Evolutionary conservation across 2,797 vertebrate genomes (phyloP).

Genomic region (Gambelia wislizenii): DNA sequence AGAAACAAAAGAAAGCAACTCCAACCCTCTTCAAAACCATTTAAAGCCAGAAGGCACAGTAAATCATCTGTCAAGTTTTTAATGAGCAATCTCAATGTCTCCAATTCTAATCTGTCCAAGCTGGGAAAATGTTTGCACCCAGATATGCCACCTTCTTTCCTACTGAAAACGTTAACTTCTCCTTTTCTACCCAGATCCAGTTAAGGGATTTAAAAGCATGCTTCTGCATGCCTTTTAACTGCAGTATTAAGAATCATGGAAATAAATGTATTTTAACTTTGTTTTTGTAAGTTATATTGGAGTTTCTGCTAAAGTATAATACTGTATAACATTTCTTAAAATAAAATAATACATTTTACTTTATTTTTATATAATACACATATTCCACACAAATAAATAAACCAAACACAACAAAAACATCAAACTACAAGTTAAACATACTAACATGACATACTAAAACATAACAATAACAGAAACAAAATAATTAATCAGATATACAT

Average conservation of each 20-base stretch:
- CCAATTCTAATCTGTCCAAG: background rate
- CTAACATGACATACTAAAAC: too few relatives aligned
- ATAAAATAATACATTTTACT: background rate
- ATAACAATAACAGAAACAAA: too few relatives aligned
- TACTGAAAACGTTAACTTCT: background rate
- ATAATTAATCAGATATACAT: too few relatives aligned
- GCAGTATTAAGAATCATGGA: background rate
- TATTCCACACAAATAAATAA: too few relatives aligned
- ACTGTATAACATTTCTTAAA: background rate
- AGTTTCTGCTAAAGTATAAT: background rate
- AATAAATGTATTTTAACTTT: background rate
- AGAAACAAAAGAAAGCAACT: background rate
- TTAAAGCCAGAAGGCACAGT: background rate
- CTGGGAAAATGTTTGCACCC: background rate
- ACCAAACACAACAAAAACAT: too few relatives aligned
- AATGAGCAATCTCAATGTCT: background rate
- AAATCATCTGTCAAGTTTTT: background rate
- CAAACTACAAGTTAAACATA: too few relatives aligned
- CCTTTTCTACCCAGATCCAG: background rate
- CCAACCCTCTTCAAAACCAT: background rate
- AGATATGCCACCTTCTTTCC: background rate
- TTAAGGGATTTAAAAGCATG: background rate
- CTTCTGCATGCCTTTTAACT: background rate
- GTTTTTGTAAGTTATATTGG: background rate
- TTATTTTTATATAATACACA: too few relatives aligned